phyloP scores from a whole-genome alignment of 2,113 vertebrate species.

The Paramisgurnus dabryanus region DNA sequence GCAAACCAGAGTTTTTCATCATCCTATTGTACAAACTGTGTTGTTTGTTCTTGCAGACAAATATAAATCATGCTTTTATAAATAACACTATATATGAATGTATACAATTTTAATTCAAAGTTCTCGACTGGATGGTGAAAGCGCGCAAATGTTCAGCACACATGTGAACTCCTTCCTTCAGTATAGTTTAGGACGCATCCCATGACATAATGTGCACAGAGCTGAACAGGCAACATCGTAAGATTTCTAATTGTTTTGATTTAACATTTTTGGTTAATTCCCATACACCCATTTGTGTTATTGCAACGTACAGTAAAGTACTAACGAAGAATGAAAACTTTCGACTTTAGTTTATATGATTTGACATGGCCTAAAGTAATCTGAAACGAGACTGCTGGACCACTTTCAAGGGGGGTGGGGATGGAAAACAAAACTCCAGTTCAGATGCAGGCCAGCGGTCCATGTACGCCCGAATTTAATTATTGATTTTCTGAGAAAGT shows the following conservation, averaged over 20 bases:
- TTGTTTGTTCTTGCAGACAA: too few species aligned
- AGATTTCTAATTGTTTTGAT: not conserved
- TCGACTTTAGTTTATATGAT: constrained; percentile 12
- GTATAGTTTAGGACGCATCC: too few species aligned
- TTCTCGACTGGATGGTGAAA: too few species aligned
- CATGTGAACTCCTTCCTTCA: too few species aligned
- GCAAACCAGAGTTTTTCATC: too few species aligned
- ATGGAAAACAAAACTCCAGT: constrained; percentile 43
- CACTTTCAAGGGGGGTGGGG: not conserved
- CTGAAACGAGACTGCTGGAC: constrained; percentile 18
- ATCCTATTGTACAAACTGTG: too few species aligned
- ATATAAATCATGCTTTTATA: too few species aligned
- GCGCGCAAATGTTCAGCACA: too few species aligned
- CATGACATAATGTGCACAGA: too few species aligned
- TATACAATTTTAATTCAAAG: too few species aligned
- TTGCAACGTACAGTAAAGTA: not conserved
- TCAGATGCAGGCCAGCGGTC: constrained; percentile 60
- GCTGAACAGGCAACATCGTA: too few species aligned
- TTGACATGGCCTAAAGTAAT: constrained; percentile 40
- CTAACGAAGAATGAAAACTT: constrained; percentile 7
- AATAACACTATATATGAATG: too few species aligned
- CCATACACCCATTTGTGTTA: not conserved
- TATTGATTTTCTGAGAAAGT: constrained; percentile 67
- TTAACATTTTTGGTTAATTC: not conserved
- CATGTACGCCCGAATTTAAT: constrained; percentile 63